Base-by-base conservation (phyloP, 1,140 invertebrate species). In the Solenopsis fugax region DNA sequence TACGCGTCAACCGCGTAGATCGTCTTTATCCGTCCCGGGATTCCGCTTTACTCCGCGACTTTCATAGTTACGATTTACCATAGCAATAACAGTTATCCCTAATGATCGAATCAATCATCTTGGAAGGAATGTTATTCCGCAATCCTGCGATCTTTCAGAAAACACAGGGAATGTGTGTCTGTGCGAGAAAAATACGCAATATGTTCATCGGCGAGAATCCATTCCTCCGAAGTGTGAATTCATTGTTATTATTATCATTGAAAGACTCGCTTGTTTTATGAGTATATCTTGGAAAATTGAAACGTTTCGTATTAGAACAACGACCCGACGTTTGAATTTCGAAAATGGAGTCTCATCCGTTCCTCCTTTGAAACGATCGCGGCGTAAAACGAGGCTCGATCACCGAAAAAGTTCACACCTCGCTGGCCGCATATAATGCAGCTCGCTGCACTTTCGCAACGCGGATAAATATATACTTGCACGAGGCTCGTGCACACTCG, bases 401-500 rank as follows among this genome's bases (percentile, higher is more conserved):
- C 82, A 76, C 85, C 77, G 85, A 86, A 86, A 86, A 81, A 69
- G 60, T 86, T 86, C 64, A 86, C 77, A 80, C 76, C 77, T 81
- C 85, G 60, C 85, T 86, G 64, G 41, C 54, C 76, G 85, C 85
- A 69, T 69, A 86, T 86, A 86, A 86, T 86, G 85, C 76, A 60
- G 71, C 86, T 87, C 65, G 65, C 48, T 73, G 72, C 78, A 84
- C 86, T 89, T 89, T 89, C 88, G 89, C 86, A 90, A 90, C 65
- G 21, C 56, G 86, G 62, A 77, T 73, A 82, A 72, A 72, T 85
- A 65, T 77, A 88, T 62, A 85, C 48, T 54, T 75, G 41, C 29
- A 54, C 80, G 24, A 71, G 52, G 29, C 37, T 37, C 48, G 10
- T 56, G 21, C 64, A 9, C 48, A 12, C 48, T 48, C 48, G 48